Evolutionary conservation across 2,888 invertebrate genomes (phyloP).

Genomic region (Apocheima hispidaria): DNA sequence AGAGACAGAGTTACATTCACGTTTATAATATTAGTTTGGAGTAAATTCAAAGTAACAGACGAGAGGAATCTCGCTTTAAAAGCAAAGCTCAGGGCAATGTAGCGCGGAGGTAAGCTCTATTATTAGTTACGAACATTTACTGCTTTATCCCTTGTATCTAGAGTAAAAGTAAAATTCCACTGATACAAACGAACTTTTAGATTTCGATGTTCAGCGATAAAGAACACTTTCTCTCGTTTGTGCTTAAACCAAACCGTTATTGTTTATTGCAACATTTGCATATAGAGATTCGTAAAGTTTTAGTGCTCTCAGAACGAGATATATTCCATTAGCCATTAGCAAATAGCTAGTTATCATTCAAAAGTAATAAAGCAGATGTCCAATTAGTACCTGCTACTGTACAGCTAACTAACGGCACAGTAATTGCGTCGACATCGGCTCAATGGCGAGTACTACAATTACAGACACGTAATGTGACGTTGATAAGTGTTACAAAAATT

Average conservation of each 20-base stretch:
- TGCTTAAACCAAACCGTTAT: constrained; percentile 9
- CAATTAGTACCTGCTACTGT: constrained; percentile 27
- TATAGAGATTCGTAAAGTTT: neutral
- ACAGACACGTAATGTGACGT: constrained; percentile 39
- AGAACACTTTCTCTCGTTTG: constrained; percentile 35
- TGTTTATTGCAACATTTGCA: constrained; percentile 18
- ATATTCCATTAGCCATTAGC: neutral
- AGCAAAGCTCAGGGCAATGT: constrained; percentile 52
- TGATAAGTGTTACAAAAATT: constrained; percentile 48
- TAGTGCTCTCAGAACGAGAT: neutral
- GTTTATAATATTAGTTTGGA: neutral
- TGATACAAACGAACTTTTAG: constrained; percentile 52
- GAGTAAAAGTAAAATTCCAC: constrained; percentile 63
- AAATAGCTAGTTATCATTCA: neutral
- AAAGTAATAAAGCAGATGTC: constrained; percentile 27
- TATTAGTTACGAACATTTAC: constrained; percentile 65
- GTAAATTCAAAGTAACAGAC: constrained; percentile 11
- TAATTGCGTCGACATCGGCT: constrained; percentile 37
- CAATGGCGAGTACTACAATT: constrained; percentile 36
- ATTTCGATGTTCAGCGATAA: constrained; percentile 46
- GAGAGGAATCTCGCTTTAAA: constrained; percentile 27
- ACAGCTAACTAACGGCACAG: constrained; percentile 39
- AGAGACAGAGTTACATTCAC: no score
- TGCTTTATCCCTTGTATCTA: constrained; percentile 70
- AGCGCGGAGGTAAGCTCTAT: constrained; percentile 58